Percentiles rank a stretch among this genome's conserved stretches.
Conservation (phyloP, 2,113 vertebrate species). For the Setophaga coronata region DNA sequence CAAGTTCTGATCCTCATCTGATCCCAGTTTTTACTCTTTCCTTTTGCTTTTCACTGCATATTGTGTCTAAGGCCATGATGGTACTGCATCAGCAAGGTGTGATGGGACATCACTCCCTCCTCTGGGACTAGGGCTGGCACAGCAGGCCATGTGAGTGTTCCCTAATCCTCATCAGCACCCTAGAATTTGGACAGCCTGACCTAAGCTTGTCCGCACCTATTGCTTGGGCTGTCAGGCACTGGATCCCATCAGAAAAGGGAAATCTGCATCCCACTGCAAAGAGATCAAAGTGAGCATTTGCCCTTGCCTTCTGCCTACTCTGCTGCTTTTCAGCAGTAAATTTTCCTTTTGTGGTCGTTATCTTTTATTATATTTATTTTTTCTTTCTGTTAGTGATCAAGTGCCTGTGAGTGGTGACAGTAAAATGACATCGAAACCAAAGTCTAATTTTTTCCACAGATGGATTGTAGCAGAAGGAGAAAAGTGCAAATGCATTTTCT, state of each 20-base stretch:
- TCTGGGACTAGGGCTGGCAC: neutral
- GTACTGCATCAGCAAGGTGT: neutral
- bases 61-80: neutral
- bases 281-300: neutral
- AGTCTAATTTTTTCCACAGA: conserved; percentile 67
- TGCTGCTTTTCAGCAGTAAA: neutral
- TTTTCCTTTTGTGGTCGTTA: neutral
- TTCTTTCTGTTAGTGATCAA: neutral
- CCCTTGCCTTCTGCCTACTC: neutral
- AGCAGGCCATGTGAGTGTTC: neutral
- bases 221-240: neutral
- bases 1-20: neutral
- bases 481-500: conserved; percentile 65
- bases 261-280: neutral
- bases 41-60: neutral
- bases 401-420: conserved; percentile 31
- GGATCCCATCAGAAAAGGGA: neutral
- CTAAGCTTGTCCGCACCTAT: neutral
- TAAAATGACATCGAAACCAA: conserved; percentile 25
- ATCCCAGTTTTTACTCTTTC: neutral
- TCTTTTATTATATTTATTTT: conserved; percentile 9
- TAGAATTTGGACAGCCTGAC: neutral
- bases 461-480: conserved; percentile 63
- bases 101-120: rapidly evolving
- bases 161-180: neutral